Percentiles rank a stretch among this genome's conserved stretches.
phyloP scores from a whole-genome alignment of 2,888 invertebrate species.

The Steromphala cineraria region DNA sequence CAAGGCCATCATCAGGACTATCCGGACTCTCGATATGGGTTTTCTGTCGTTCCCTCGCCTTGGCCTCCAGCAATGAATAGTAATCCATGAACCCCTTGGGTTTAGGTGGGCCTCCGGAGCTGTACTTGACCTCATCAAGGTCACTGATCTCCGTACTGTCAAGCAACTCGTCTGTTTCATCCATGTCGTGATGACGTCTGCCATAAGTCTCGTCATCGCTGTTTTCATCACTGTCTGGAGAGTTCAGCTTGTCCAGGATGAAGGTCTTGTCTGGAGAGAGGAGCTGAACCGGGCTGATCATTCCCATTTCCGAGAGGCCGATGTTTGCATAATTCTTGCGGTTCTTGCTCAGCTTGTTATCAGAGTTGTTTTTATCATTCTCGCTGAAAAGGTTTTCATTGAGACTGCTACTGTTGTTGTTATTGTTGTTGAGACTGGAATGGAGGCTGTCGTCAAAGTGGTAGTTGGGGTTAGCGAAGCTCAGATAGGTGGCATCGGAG shows the following conservation, averaged over 20 bases:
- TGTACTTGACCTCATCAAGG: constrained; percentile 23
- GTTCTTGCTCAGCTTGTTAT: constrained; percentile 28
- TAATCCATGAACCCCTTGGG: constrained; percentile 70
- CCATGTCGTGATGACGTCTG: constrained; percentile 38
- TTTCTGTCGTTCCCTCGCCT: constrained; percentile 53
- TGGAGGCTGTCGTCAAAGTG: constrained; percentile 78
- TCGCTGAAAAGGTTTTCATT: constrained; percentile 33
- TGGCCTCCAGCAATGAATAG: constrained; percentile 70
- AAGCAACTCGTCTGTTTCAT: constrained; percentile 30
- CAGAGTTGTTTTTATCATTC: constrained; percentile 48
- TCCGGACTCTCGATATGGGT: constrained; percentile 23
- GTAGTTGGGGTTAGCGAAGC: constrained; percentile 94
- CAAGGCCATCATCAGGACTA: constrained; percentile 43
- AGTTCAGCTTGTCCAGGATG: constrained; percentile 43
- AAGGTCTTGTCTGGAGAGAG: constrained; percentile 40
- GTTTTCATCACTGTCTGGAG: constrained; percentile 53
- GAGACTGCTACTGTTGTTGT: constrained; percentile 28
- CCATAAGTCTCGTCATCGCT: constrained; percentile 47
- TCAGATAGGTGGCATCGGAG: constrained; percentile 85
- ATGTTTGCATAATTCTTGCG: constrained; percentile 80
- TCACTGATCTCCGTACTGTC: constrained; percentile 26
- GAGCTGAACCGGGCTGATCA: constrained; percentile 64
- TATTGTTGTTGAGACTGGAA: constrained; percentile 49
- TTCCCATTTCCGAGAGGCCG: constrained; percentile 84
- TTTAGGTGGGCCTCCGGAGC: constrained; percentile 34